These are phyloP conservation scores for Carettochelys insculpta DNA, from an alignment of 2,113 vertebrate genomes.

Conservation along the genomic window DNA sequence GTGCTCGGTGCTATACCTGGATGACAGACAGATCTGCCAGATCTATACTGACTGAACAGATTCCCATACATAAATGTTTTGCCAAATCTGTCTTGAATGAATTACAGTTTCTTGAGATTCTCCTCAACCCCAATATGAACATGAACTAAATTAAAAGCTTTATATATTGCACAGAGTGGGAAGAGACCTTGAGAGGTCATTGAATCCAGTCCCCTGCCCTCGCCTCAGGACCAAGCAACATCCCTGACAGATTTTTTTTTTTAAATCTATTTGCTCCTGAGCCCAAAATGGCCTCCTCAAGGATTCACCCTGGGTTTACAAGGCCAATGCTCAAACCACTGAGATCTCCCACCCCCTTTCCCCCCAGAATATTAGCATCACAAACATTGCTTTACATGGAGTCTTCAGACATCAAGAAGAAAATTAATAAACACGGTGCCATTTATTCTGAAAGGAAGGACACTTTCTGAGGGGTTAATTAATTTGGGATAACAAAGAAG, in stretches of 20 bases:
- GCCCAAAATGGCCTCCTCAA: too few relatives aligned
- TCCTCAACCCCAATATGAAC: neutral
- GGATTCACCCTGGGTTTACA: too few relatives aligned
- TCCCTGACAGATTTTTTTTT: too few relatives aligned
- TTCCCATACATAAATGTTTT: neutral
- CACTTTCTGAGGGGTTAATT: constrained; percentile 31
- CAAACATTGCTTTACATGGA: neutral
- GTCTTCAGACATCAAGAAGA: neutral
- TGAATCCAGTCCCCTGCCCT: too few relatives aligned
- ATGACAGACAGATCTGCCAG: neutral
- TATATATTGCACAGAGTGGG: too few relatives aligned
- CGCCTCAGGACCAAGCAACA: too few relatives aligned
- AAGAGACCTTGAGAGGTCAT: too few relatives aligned
- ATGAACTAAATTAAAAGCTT: neutral
- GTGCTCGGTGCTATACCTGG: too few relatives aligned
- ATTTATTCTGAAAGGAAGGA: constrained; percentile 6
- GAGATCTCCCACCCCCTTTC: too few relatives aligned
- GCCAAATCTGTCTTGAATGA: neutral
- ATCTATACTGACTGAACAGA: neutral
- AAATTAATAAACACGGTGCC: neutral
- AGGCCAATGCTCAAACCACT: too few relatives aligned
- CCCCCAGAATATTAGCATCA: neutral
- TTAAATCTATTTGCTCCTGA: too few relatives aligned
- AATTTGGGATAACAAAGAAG: constrained; percentile 26
- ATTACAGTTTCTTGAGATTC: neutral